phyloP scores from a whole-genome alignment of 2,888 invertebrate genomes.

The Cosmorhoe ocellata region DNA sequence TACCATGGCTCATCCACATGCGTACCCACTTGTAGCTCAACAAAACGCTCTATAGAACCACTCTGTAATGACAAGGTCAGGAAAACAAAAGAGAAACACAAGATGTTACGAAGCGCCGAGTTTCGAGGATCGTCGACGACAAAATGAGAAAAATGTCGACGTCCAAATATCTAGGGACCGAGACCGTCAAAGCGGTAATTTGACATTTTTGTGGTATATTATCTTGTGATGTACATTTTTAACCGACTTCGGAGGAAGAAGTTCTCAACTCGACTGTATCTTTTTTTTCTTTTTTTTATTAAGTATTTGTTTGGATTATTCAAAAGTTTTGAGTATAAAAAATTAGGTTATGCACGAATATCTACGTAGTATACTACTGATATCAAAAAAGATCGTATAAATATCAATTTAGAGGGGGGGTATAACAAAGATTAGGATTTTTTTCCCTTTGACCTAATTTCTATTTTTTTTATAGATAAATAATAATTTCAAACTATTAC shows the following conservation, averaged over 20 bases:
- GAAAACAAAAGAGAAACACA: constrained; percentile 38
- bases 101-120: constrained; percentile 34
- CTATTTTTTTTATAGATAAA: no score
- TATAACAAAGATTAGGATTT: no score
- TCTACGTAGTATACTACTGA: no score
- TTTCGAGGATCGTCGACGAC: constrained; percentile 42
- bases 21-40: constrained; percentile 10
- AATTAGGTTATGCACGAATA: no score
- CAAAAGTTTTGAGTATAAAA: constrained; percentile 8
- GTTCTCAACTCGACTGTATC: no score
- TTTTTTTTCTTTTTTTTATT: no score
- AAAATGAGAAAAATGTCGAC: constrained; percentile 37
- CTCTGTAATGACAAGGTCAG: constrained; percentile 27
- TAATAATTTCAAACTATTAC: no score
- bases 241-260: no score
- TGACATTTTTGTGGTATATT: constrained; percentile 28
- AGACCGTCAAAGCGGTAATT: constrained; percentile 36
- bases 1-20: neutral
- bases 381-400: no score
- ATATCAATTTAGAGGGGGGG: no score
- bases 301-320: constrained; percentile 5
- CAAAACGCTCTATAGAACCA: constrained; percentile 10
- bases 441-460: no score
- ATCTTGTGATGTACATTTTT: constrained; percentile 14
- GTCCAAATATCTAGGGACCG: constrained; percentile 33